Evolutionary conservation across 2,113 vertebrate genomes (phyloP).

Genomic region (Rostratula benghalensis): DNA sequence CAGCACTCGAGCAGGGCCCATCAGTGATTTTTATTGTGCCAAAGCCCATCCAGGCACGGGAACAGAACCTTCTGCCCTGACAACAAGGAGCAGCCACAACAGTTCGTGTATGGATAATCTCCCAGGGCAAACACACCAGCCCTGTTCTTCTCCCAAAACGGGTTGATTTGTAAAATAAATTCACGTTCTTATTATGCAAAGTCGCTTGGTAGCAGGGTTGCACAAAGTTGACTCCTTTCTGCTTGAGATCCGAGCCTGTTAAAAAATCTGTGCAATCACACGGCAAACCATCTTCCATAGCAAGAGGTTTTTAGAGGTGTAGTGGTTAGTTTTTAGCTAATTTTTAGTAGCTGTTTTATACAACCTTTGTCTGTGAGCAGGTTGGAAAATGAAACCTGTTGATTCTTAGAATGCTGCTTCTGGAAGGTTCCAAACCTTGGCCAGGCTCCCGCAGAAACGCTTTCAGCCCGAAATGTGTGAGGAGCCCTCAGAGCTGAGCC

Average conservation of each 20-base stretch:
- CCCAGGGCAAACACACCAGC: rapidly evolving
- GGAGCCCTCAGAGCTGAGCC: background rate
- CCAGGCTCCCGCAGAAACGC: background rate
- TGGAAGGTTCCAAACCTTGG: rapidly evolving
- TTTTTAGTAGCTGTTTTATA: background rate
- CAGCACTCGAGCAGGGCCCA: background rate
- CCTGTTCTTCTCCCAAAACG: background rate
- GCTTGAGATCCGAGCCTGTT: constrained; percentile 4
- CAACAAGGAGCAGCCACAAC: rapidly evolving
- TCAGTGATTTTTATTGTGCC: background rate
- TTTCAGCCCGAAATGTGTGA: background rate
- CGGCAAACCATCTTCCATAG: background rate
- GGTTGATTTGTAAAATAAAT: background rate
- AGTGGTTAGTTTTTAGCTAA: background rate
- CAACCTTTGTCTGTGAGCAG: background rate
- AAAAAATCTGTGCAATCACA: background rate
- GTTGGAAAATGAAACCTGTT: background rate
- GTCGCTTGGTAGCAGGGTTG: background rate
- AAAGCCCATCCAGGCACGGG: background rate
- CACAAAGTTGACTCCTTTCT: constrained; percentile 5
- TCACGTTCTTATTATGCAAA: background rate
- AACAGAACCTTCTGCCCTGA: background rate
- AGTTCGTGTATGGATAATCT: background rate
- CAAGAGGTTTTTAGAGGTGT: background rate
- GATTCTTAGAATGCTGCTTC: background rate